Conservation (phyloP, 2,797 vertebrate species). For the Crenichthys baileyi region DNA sequence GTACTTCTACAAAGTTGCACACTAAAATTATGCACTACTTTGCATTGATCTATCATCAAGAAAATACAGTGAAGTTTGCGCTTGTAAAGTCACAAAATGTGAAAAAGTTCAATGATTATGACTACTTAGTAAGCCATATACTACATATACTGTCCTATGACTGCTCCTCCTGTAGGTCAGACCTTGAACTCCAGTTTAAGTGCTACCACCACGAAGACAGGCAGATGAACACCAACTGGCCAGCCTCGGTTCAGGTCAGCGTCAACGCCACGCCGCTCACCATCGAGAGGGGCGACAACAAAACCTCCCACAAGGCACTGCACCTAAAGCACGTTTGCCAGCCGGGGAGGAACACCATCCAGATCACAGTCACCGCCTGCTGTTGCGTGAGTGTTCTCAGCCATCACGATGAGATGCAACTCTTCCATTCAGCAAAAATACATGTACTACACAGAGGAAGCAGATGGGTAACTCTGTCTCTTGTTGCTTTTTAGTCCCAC, state of each 20-base stretch:
- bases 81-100: neutral
- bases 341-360: constrained; percentile 98
- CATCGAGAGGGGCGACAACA: constrained; percentile 98
- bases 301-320: constrained; percentile 98
- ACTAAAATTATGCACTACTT: neutral
- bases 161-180: constrained; percentile 83
- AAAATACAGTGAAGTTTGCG: neutral
- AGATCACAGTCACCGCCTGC: constrained; percentile 98
- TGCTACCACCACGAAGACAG: constrained; percentile 99
- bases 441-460: neutral
- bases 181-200: constrained; percentile 98
- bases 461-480: constrained; percentile 29
- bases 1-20: too few relatives aligned
- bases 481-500: constrained; percentile 87
- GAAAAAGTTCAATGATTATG: neutral
- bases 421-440: constrained; percentile 2
- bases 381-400: constrained; percentile 87
- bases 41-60: neutral
- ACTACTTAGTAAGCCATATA: neutral
- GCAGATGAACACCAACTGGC: constrained; percentile 99
- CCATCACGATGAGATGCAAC: neutral
- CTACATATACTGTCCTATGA: neutral
- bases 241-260: constrained; percentile 98
- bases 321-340: constrained; percentile 99
- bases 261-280: constrained; percentile 99